These are phyloP conservation scores for Eleginops maclovinus DNA, from an alignment of 2,113 vertebrate genomes.

Conservation along the genomic window DNA sequence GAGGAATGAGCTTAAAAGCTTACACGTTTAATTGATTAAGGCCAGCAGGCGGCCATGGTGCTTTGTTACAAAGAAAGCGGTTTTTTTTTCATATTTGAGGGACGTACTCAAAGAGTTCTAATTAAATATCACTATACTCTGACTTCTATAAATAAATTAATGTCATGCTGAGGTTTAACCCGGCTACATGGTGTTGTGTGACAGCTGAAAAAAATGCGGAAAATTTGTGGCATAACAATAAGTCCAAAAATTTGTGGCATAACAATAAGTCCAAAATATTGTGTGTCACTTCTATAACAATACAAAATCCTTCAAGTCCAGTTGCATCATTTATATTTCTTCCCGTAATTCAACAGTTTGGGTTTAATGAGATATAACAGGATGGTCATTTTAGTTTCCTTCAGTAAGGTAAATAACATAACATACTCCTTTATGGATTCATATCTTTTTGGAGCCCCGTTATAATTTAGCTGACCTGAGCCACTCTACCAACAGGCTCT, in stretches of 20 bases:
- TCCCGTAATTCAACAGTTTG: too few relatives aligned
- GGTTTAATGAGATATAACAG: too few relatives aligned
- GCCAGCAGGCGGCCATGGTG: constrained; percentile 31
- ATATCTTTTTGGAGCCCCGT: not conserved
- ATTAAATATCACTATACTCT: constrained; percentile 54
- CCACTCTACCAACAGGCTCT: not conserved
- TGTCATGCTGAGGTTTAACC: constrained; percentile 12
- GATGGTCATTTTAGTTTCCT: too few relatives aligned
- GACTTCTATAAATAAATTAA: constrained; percentile 31
- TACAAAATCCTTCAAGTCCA: not conserved
- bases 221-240: too few relatives aligned
- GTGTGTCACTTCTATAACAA: not conserved
- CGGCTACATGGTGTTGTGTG: not conserved
- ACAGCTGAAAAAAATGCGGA: not conserved
- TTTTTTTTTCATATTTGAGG: constrained; percentile 56
- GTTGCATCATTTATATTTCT: not conserved
- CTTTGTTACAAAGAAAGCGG: constrained; percentile 39
- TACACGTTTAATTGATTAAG: constrained; percentile 72
- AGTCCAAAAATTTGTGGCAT: too few relatives aligned
- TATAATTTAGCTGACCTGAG: constrained; percentile 20
- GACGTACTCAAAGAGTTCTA: constrained; percentile 31
- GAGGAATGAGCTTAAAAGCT: constrained; percentile 71
- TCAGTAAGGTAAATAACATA: too few relatives aligned
- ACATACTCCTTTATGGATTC: not conserved
- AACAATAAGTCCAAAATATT: too few relatives aligned